phyloP scores from a whole-genome alignment of 2,888 invertebrate species.

The Dione juno region DNA sequence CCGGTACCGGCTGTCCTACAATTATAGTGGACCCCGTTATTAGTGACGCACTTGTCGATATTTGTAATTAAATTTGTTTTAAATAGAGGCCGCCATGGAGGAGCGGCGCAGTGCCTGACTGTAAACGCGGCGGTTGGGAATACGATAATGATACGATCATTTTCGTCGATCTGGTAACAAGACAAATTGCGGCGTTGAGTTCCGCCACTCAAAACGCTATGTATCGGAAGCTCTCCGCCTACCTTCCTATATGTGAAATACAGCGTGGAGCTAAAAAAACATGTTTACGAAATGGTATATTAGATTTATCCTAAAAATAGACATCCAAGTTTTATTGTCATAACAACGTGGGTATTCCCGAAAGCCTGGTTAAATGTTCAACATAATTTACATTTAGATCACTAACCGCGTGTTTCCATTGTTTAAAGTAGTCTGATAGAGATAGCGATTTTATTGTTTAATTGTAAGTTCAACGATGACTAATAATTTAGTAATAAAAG shows the following conservation, averaged over 20 bases:
- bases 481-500: slow-evolving; percentile 18
- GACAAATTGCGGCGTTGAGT: not conserved
- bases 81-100: not conserved
- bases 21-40: too few relatives aligned
- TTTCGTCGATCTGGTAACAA: not conserved
- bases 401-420: not conserved
- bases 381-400: not conserved
- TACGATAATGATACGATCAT: too few relatives aligned
- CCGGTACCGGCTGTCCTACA: too few relatives aligned
- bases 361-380: not conserved
- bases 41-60: too few relatives aligned
- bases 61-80: too few relatives aligned
- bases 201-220: not conserved
- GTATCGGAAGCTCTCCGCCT: not conserved
- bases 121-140: not conserved
- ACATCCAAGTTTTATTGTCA: too few relatives aligned
- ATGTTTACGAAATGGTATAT: too few relatives aligned
- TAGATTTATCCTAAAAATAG: too few relatives aligned
- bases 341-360: not conserved
- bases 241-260: not conserved
- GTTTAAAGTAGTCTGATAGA: slow-evolving; percentile 14
- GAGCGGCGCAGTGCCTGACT: not conserved
- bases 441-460: slow-evolving; percentile 13
- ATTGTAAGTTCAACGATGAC: slow-evolving; percentile 18
- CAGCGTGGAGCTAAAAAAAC: not conserved